A percentile compares a stretch with the other conserved stretches of the same genome.
Evolutionary conservation across 2,797 vertebrate species (phyloP).

Genomic region (Allobates femoralis): DNA sequence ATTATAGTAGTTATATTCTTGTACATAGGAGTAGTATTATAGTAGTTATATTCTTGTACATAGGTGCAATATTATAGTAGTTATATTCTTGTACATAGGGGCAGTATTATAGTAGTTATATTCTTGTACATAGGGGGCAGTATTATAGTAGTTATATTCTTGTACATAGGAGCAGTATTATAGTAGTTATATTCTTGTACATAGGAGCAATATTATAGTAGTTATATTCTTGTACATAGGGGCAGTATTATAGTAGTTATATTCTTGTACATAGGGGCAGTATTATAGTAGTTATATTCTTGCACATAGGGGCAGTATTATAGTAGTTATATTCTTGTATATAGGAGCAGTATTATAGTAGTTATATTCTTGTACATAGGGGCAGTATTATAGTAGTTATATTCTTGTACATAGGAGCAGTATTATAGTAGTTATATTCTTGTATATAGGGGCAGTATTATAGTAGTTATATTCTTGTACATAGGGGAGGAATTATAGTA

Average conservation of each 20-base stretch:
- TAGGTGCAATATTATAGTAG: background rate
- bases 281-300: conserved; percentile 7
- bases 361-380: background rate
- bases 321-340: conserved; percentile 3
- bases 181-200: background rate
- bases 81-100: background rate
- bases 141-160: conserved; percentile 11
- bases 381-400: conserved; percentile 14
- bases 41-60: conserved; percentile 10
- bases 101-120: conserved; percentile 7
- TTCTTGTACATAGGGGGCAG: background rate
- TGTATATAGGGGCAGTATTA: conserved; percentile 4
- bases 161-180: background rate
- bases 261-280: conserved; percentile 3
- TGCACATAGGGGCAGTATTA: background rate
- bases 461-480: conserved; percentile 9
- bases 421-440: conserved; percentile 1
- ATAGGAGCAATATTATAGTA: background rate
- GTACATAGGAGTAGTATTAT: background rate
- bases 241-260: background rate
- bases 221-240: background rate
- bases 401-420: background rate
- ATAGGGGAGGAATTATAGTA: conserved; percentile 1
- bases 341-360: background rate
- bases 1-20: conserved; percentile 1